A percentile compares a stretch with the other conserved stretches of the same genome.
These are phyloP conservation scores for Semibalanus balanoides DNA, from an alignment of 1,140 invertebrate genomes.

Conservation along the genomic window DNA sequence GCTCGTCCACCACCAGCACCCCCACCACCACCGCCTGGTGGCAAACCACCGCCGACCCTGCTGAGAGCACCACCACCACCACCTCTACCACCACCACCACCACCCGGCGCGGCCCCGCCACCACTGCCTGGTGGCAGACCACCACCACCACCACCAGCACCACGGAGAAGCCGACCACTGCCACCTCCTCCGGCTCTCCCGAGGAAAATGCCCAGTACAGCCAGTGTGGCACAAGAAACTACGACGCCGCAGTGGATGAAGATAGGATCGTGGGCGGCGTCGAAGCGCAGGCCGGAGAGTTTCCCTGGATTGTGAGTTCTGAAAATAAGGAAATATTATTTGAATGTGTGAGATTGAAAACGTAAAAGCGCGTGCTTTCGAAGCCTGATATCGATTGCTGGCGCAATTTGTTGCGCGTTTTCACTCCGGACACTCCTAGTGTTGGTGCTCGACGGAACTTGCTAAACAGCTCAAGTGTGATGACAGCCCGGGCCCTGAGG, in stretches of 20 bases:
- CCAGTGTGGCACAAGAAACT: neutral
- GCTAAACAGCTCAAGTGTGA: too few species aligned
- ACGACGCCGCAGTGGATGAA: neutral
- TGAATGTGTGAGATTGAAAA: too few species aligned
- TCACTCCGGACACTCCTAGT: too few species aligned
- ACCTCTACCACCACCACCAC: neutral
- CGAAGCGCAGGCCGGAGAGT: constrained; percentile 7
- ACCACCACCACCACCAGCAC: neutral
- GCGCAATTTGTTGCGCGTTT: too few species aligned
- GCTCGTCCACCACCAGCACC: neutral
- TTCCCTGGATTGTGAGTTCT: neutral
- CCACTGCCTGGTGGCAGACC: neutral
- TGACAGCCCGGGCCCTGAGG: too few species aligned
- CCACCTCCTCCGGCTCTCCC: neutral
- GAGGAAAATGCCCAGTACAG: neutral
- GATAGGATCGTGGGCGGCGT: constrained; percentile 9
- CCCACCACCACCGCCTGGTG: neutral
- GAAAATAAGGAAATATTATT: too few species aligned
- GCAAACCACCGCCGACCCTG: neutral
- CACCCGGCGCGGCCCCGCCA: neutral
- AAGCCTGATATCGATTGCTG: too few species aligned
- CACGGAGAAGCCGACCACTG: neutral
- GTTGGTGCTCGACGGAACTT: too few species aligned
- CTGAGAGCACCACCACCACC: neutral
- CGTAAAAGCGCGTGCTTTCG: too few species aligned